Percentiles rank a stretch among this genome's conserved stretches.
Conservation (phyloP, 2,797 vertebrate species). For the Philypnodon macrostomus region DNA sequence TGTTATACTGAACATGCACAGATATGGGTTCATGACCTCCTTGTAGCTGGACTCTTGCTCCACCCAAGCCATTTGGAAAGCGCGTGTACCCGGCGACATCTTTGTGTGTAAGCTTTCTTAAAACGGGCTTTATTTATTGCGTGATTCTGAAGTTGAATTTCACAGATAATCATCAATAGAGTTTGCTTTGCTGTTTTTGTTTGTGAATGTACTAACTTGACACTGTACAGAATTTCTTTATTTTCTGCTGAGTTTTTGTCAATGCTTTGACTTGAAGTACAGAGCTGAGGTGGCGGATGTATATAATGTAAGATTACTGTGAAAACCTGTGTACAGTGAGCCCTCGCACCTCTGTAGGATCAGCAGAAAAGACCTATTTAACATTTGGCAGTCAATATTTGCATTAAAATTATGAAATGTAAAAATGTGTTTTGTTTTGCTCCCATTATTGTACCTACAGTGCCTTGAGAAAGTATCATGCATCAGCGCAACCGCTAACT, state of each 20-base stretch:
- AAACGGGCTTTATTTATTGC: constrained; percentile 49
- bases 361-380: constrained; percentile 65
- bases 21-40: constrained; percentile 6
- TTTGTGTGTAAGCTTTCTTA: constrained; percentile 16
- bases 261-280: constrained; percentile 56
- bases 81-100: constrained; percentile 8
- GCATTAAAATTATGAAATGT: constrained; percentile 63
- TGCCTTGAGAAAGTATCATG: too few species aligned
- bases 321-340: constrained; percentile 73
- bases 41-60: constrained; percentile 11
- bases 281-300: constrained; percentile 54
- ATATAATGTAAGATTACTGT: constrained; percentile 80
- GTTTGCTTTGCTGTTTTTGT: constrained; percentile 55
- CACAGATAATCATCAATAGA: constrained; percentile 40
- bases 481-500: too few species aligned
- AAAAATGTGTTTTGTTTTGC: too few species aligned
- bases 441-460: too few species aligned
- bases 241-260: constrained; percentile 56
- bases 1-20: too few species aligned
- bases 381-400: constrained; percentile 69
- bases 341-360: constrained; percentile 57
- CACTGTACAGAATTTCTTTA: constrained; percentile 57
- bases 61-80: constrained; percentile 7
- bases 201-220: constrained; percentile 67
- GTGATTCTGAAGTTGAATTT: constrained; percentile 28